Evolutionary conservation across 2,888 invertebrate genomes (phyloP).

Genomic region (Phasia obesa): DNA sequence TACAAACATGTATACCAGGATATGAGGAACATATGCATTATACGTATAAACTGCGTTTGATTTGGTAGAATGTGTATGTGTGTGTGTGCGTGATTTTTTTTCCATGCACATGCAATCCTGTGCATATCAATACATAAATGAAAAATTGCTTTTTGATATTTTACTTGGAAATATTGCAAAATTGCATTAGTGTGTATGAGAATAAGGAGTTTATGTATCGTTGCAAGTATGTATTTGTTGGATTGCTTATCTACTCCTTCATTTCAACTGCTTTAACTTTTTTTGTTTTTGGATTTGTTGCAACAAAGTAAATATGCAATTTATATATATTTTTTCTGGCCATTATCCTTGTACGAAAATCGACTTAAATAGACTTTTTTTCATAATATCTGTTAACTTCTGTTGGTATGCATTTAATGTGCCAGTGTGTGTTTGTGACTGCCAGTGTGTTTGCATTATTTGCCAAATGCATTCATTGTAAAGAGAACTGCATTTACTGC

Average conservation of each 20-base stretch:
- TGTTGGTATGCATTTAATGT: constrained; percentile 36
- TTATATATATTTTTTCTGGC: constrained; percentile 41
- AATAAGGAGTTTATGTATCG: constrained; percentile 8
- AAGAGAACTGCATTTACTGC: constrained; percentile 68
- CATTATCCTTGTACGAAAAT: constrained; percentile 58
- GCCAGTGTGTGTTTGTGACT: constrained; percentile 14
- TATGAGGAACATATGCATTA: constrained; percentile 23
- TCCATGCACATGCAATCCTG: constrained; percentile 55
- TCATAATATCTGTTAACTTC: constrained; percentile 41
- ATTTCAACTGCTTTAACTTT: constrained; percentile 47
- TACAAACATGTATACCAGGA: no score
- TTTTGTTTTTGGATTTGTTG: constrained; percentile 33
- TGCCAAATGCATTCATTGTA: constrained; percentile 67
- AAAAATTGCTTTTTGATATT: constrained; percentile 15
- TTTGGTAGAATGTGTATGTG: constrained; percentile 13
- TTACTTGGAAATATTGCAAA: constrained; percentile 32
- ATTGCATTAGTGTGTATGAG: background rate
- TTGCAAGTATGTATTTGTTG: constrained; percentile 15
- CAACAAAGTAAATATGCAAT: constrained; percentile 37
- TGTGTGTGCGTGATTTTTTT: background rate
- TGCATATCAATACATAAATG: constrained; percentile 55
- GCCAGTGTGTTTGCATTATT: constrained; percentile 35
- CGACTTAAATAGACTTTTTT: constrained; percentile 39
- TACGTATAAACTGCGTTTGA: constrained; percentile 59
- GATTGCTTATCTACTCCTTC: constrained; percentile 65